Evolutionary conservation across 1,140 invertebrate genomes (phyloP).

Genomic region (Pissodes strobi): DNA sequence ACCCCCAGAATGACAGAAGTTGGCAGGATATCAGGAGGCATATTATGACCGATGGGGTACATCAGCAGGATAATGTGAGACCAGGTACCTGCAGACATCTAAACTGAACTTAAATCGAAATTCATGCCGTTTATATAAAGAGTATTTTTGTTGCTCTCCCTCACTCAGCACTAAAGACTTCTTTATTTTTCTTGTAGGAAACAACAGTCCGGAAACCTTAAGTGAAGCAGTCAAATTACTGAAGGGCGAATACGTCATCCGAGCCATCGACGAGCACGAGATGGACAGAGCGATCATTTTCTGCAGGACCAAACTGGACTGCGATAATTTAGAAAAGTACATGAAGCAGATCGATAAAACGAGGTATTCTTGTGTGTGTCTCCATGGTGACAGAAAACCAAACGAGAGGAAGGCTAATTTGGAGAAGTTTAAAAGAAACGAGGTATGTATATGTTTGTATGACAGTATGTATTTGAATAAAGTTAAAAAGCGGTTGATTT

Average conservation of each 20-base stretch:
- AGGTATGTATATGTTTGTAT: too few species aligned
- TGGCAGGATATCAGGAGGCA: constrained; percentile 79
- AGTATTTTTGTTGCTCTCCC: too few species aligned
- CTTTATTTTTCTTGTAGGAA: too few species aligned
- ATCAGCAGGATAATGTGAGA: constrained; percentile 80
- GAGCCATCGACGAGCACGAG: constrained; percentile 90
- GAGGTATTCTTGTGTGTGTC: constrained; percentile 88
- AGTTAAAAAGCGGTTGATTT: too few species aligned
- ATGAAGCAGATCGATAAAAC: constrained; percentile 69
- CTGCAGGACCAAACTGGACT: constrained; percentile 97
- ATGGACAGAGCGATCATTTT: constrained; percentile 97
- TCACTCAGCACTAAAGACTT: too few species aligned
- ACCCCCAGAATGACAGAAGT: constrained; percentile 82
- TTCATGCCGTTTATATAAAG: too few species aligned
- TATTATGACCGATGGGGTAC: constrained; percentile 87
- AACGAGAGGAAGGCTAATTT: constrained; percentile 91
- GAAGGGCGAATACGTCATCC: constrained; percentile 91
- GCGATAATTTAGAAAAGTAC: constrained; percentile 95
- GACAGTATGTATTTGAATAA: too few species aligned
- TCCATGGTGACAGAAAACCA: constrained; percentile 95
- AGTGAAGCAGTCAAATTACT: constrained; percentile 94
- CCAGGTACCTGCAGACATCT: too few species aligned
- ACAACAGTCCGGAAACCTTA: constrained; percentile 81
- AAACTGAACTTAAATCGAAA: too few species aligned
- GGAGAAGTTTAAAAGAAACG: constrained; percentile 84